Evolutionary conservation across 2,113 vertebrate genomes (phyloP), one percentile per base, ranked within the genome.

Genomic region (Ranitomeya imitator): DNA sequence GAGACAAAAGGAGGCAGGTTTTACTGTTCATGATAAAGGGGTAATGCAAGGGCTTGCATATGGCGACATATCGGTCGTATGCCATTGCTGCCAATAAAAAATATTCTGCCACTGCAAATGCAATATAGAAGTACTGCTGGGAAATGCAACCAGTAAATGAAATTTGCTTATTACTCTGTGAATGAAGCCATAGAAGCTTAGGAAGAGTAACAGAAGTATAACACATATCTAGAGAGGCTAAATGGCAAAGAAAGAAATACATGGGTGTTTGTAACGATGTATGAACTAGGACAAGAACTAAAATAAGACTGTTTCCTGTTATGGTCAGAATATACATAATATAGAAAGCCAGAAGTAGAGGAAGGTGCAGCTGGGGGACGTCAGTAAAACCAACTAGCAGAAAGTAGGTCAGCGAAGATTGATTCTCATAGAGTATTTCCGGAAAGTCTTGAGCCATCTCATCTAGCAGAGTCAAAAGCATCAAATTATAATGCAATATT

Each of bases 81-180:
- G 83, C 67, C 84, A 85, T 85, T 10, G 84, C 69, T 18, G 83
- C 71, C 26, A 85, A 74, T n/a, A 77, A 74, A 16, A 85, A 74
- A 77, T 85, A 85, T 76, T 85, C 71, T 15, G 69, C 60, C 76
- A 85, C 71, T 2, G 84, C 71, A 55, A 85, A 85, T 12, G 84
- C 57, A 52, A 86, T 86, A 61, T 79, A 79, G 8, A 79, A 79
- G 15, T 86, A 79, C 31, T 79, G 77, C 23, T 80, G 86, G 13
- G 7, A n/a, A 23, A 67, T 26, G 5, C 63, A 69, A 9, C 63
- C 52, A 15, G 61, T 12, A n/a, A 81, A 81, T 54, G 63, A 45
- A 14, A 87, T 81, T 6, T 63, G 26, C 15, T 31, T 31, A 4
- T 23, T 14, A 15, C 23, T 7, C n/a, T 54, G 21, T 4, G 15